Percentiles rank a stretch among this genome's conserved stretches.
Evolutionary conservation across 2,797 vertebrate species (phyloP).

Genomic region (Rhabdomys pumilio): DNA sequence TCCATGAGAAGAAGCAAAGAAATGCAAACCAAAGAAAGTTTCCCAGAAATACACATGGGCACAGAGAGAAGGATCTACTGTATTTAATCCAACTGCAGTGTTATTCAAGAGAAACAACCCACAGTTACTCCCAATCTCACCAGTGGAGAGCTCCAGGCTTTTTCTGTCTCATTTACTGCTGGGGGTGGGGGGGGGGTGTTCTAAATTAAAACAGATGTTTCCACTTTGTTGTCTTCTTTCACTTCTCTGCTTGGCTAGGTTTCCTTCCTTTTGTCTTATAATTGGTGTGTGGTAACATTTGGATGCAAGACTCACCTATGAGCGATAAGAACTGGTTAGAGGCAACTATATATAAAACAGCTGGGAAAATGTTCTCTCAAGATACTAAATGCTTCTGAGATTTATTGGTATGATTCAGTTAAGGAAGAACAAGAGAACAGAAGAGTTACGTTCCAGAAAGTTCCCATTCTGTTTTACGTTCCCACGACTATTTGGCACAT

Average conservation of each 20-base stretch:
- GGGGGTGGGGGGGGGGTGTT: not conserved
- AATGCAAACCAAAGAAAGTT: not conserved
- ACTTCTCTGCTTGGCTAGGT: not conserved
- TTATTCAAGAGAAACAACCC: not conserved
- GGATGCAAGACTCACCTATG: not conserved
- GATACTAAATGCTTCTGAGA: not conserved
- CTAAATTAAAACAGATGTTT: slow-evolving; percentile 65
- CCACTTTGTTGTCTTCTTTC: not conserved
- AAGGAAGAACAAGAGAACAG: slow-evolving; percentile 32
- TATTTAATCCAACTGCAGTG: not conserved
- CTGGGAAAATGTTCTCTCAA: slow-evolving; percentile 32
- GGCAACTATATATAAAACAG: not conserved
- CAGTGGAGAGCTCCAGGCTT: not conserved
- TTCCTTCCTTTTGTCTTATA: not conserved
- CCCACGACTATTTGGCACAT: slow-evolving; percentile 27
- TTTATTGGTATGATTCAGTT: not conserved
- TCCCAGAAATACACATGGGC: not conserved
- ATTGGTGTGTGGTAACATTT: not conserved
- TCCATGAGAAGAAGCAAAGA: not conserved
- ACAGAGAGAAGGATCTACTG: not conserved
- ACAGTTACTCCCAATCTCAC: not conserved
- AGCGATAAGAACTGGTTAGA: not conserved
- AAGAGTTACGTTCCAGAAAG: slow-evolving; percentile 19
- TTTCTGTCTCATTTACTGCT: not conserved
- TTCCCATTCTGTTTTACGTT: slow-evolving; percentile 21